phyloP scores from a whole-genome alignment of 2,888 invertebrate species.

The Anodontia alba region DNA sequence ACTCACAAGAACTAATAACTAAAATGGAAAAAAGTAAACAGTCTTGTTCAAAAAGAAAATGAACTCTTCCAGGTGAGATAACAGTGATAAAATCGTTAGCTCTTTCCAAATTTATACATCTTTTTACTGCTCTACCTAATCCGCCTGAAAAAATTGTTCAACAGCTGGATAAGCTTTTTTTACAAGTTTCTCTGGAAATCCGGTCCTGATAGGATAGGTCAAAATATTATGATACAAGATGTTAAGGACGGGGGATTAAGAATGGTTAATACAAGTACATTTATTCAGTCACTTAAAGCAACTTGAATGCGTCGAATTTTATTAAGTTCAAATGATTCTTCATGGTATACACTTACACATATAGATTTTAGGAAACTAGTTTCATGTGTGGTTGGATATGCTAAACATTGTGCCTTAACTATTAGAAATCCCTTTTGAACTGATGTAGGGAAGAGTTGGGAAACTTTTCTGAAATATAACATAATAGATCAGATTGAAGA shows the following conservation, averaged over 20 bases:
- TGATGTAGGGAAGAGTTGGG: not conserved
- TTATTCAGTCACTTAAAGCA: not conserved
- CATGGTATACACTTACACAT: not conserved
- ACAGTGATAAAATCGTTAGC: too few species aligned
- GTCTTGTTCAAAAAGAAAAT: too few species aligned
- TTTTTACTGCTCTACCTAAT: too few species aligned
- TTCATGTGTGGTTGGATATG: not conserved
- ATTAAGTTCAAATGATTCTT: not conserved
- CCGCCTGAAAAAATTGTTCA: too few species aligned
- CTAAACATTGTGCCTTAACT: not conserved
- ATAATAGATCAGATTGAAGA: not conserved
- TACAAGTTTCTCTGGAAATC: too few species aligned
- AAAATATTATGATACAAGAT: not conserved
- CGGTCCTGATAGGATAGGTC: too few species aligned
- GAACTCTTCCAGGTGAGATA: too few species aligned
- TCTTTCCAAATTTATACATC: too few species aligned
- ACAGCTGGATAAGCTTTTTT: too few species aligned
- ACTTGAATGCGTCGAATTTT: not conserved
- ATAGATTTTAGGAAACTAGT: not conserved
- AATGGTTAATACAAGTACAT: not conserved
- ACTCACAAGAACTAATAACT: too few species aligned
- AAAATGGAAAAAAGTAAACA: too few species aligned
- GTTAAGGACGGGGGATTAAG: not conserved
- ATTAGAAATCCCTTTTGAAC: not conserved
- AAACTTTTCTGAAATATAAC: not conserved